phyloP scores from a whole-genome alignment of 2,113 vertebrate species.

The Ceyx cyanopectus region DNA sequence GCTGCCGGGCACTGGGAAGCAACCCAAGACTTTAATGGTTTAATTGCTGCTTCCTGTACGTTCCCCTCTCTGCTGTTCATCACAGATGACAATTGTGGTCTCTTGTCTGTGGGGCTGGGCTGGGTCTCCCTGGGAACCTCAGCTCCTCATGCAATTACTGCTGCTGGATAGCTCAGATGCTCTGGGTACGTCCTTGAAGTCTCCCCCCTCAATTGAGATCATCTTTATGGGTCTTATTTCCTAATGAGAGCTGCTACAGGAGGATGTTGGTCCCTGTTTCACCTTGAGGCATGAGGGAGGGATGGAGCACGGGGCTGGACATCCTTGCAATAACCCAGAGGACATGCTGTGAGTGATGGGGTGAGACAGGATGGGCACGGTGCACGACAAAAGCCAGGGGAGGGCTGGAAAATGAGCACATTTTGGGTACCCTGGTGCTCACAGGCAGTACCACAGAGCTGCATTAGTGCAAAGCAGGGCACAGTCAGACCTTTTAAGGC shows the following conservation, averaged over 20 bases:
- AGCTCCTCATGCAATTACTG: neutral
- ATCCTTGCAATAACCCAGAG: neutral
- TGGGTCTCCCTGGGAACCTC: neutral
- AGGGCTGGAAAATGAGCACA: neutral
- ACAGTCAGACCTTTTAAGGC: conserved; percentile 35
- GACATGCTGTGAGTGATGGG: accelerated
- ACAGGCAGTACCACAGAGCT: neutral
- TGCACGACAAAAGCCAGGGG: accelerated
- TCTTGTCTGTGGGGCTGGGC: neutral
- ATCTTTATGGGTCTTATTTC: neutral
- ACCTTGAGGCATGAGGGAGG: neutral
- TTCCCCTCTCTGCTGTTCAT: conserved; percentile 54
- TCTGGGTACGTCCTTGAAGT: neutral
- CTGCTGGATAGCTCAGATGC: neutral
- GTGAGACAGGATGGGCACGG: neutral
- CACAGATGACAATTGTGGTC: conserved; percentile 58
- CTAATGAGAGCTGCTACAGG: neutral
- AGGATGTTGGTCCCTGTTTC: neutral
- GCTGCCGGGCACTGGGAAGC: conserved; percentile 32
- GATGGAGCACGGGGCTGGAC: neutral
- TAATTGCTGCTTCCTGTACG: conserved; percentile 61
- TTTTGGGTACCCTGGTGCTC: neutral
- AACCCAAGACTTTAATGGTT: conserved; percentile 54
- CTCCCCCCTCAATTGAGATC: neutral
- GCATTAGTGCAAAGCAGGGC: conserved; percentile 25